phyloP scores from a whole-genome alignment of 2,113 vertebrate species.

The Tricholaema leucomelas region DNA sequence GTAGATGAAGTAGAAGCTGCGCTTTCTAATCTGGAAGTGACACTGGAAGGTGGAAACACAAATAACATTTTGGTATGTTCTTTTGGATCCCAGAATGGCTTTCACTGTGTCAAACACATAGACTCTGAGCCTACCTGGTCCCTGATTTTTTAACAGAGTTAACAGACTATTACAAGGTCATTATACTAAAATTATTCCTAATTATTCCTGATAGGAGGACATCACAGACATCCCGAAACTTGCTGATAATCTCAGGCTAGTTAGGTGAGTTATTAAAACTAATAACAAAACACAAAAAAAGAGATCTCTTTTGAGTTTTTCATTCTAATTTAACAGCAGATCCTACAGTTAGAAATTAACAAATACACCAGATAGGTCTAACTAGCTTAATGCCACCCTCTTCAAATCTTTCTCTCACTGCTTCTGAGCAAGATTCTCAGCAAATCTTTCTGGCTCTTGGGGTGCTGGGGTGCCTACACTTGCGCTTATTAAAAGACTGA shows the following conservation, averaged over 20 bases:
- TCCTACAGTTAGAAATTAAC: neutral
- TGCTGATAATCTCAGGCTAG: slow-evolving; percentile 89
- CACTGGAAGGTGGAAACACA: slow-evolving; percentile 85
- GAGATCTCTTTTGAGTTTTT: neutral
- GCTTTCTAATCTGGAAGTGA: slow-evolving; percentile 91
- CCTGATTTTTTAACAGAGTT: neutral
- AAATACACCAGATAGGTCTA: neutral
- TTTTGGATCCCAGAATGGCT: neutral
- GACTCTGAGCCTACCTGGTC: neutral
- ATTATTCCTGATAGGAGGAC: slow-evolving; percentile 87
- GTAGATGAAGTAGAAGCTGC: slow-evolving; percentile 95
- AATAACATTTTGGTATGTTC: slow-evolving; percentile 86
- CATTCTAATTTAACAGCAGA: neutral
- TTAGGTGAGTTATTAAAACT: slow-evolving; percentile 83
- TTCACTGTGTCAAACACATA: neutral
- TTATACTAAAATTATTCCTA: slow-evolving; percentile 54
- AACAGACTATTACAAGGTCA: neutral
- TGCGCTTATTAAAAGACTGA: neutral
- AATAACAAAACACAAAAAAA: neutral
- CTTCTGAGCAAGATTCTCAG: neutral
- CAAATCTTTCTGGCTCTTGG: neutral
- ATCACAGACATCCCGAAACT: slow-evolving; percentile 97
- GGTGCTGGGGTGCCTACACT: neutral
- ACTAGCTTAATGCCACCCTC: neutral
- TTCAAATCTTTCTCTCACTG: neutral